Evolutionary conservation across 2,888 invertebrate genomes (phyloP).

Genomic region (Hyposoter dolosus): DNA sequence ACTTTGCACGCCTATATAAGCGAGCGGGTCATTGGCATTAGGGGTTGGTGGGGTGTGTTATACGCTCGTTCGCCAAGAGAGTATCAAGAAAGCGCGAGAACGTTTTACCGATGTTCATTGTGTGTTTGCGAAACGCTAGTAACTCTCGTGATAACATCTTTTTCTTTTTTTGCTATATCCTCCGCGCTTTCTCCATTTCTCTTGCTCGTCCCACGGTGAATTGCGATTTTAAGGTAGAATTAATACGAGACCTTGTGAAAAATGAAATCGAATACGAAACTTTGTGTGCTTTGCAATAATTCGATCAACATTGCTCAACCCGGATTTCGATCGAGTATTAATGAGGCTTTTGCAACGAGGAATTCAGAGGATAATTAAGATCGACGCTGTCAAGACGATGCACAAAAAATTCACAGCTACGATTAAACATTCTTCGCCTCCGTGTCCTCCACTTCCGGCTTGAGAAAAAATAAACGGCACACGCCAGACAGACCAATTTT

Average conservation of each 20-base stretch:
- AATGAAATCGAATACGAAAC: slow-evolving; percentile 5
- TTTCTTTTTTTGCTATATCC: not conserved
- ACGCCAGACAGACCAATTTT: not conserved
- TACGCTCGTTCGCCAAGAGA: slow-evolving; percentile 68
- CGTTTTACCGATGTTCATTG: slow-evolving; percentile 59
- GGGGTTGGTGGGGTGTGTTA: slow-evolving; percentile 80
- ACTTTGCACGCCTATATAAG: slow-evolving; percentile 83
- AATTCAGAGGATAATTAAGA: slow-evolving; percentile 24
- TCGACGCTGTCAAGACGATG: slow-evolving; percentile 23
- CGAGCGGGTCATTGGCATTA: slow-evolving; percentile 84
- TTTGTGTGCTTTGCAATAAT: not conserved
- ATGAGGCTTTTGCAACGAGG: not conserved
- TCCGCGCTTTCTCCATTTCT: not conserved
- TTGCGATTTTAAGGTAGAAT: slow-evolving; percentile 17
- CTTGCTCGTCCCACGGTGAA: not conserved
- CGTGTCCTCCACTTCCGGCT: not conserved
- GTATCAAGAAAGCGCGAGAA: slow-evolving; percentile 43
- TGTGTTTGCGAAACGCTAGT: slow-evolving; percentile 43
- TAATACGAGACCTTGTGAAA: not conserved
- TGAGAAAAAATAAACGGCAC: not conserved
- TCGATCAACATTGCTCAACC: not conserved
- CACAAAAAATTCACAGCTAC: not conserved
- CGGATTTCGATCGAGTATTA: too few species aligned
- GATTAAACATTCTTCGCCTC: not conserved
- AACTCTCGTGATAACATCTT: slow-evolving; percentile 25